Conservation (phyloP, 2,113 vertebrate genomes). For the Chionodraco myersi region DNA sequence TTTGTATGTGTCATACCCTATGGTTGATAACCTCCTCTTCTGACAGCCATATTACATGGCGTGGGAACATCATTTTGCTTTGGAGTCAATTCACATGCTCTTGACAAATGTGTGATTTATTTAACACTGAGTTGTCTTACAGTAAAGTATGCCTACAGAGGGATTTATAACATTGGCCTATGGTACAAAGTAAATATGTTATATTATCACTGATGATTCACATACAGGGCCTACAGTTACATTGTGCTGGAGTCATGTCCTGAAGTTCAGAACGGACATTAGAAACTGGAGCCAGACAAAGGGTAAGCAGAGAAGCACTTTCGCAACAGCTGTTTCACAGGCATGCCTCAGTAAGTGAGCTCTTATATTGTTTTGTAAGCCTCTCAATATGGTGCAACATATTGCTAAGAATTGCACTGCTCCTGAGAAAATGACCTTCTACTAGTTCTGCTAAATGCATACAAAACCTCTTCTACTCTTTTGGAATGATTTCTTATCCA, state of each 20-base stretch:
- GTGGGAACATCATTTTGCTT: constrained; percentile 42
- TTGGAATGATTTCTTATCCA: constrained; percentile 63
- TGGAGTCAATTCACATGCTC: constrained; percentile 44
- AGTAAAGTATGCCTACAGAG: constrained; percentile 5
- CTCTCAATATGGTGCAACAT: constrained; percentile 51
- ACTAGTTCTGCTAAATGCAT: constrained; percentile 36
- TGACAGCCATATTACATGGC: constrained; percentile 61
- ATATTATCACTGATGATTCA: constrained; percentile 1
- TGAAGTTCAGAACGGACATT: constrained; percentile 27
- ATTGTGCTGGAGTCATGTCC: constrained; percentile 14
- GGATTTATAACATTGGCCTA: too few species aligned
- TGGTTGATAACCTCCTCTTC: constrained; percentile 44
- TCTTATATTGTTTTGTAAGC: constrained; percentile 39
- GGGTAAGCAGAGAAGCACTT: not conserved
- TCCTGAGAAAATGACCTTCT: constrained; percentile 56
- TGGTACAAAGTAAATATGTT: too few species aligned
- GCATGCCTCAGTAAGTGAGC: constrained; percentile 19
- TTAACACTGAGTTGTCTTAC: constrained; percentile 26
- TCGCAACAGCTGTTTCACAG: constrained; percentile 27
- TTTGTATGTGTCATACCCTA: constrained; percentile 61
- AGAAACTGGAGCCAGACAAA: constrained; percentile 10
- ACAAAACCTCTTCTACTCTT: constrained; percentile 43
- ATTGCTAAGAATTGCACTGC: constrained; percentile 27
- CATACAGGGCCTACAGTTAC: not conserved
- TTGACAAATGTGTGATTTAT: constrained; percentile 43